These are phyloP conservation scores for Sphinx pinastri DNA, from an alignment of 2,888 invertebrate species.

Conservation along the genomic window DNA sequence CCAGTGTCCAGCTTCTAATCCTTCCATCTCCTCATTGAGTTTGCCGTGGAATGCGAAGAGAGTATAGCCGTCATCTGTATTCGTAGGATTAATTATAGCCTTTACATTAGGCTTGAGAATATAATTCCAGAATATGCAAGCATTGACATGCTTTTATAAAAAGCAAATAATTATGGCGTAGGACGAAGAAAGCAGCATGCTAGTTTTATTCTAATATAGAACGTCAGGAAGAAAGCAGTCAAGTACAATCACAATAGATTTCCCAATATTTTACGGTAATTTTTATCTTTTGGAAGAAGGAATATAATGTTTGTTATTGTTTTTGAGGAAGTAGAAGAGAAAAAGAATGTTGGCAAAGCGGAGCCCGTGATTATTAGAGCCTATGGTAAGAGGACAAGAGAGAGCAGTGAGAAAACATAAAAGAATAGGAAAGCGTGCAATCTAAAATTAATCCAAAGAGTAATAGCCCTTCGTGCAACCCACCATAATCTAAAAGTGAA, in stretches of 20 bases:
- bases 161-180: no score
- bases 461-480: no score
- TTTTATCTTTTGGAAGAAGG: neutral
- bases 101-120: neutral
- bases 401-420: no score
- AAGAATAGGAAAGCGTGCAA: no score
- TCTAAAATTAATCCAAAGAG: no score
- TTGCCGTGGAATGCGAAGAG: slow-evolving; percentile 84
- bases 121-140: neutral
- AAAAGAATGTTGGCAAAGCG: no score
- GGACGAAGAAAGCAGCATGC: no score
- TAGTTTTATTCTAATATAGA: neutral
- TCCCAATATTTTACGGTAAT: neutral
- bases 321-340: neutral
- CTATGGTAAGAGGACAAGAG: no score
- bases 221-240: neutral
- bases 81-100: neutral
- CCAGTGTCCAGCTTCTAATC: slow-evolving; percentile 87
- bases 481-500: no score
- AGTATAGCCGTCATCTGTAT: slow-evolving; percentile 84
- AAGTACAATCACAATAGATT: neutral
- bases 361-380: no score
- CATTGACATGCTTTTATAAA: no score
- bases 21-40: slow-evolving; percentile 88
- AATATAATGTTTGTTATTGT: neutral